Evolutionary conservation across 1,140 invertebrate genomes (phyloP), one percentile per base, ranked within the genome.

Genomic region (Antheraea mylitta): DNA sequence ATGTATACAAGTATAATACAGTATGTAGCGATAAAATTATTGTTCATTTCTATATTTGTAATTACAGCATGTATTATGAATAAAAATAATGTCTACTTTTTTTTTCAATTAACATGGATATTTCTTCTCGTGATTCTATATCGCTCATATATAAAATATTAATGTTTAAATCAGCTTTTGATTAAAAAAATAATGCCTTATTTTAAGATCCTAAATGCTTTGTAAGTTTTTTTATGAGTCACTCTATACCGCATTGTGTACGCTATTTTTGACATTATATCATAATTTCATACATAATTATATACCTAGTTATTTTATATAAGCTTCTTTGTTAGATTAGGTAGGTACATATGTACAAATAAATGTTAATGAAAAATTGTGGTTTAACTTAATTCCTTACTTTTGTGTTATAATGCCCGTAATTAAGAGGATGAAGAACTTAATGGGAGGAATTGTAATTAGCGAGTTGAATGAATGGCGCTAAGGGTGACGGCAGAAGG

Each of bases 271-370:
- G 1, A 53, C 16, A 6, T 42, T 67, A 65, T 72, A 69, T 69
- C 59, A 45, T 66, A 18, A 42, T 69, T 68, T 10, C 60, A 60
- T 72, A 53, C 64, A 61, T 73, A 60, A 10, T 42, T 42, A 10
- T 42, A 71, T 74, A 68, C 73, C 68, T 74, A 79, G 75, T 82
- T 81, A 81, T 78, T 82, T 83, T 81, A 70, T 75, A 77, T 84
- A 85, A 74, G 86, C 79, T 83, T 85, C 81, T 81, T 79, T 79
- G 74, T 75, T 82, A 82, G 79, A 69, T 66, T 77, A 75, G 72
- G 53, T 79, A 77, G 75, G 72, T 83, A 87, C 75, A 2, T 79
- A 77, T 86, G 81, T 87, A 86, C 75, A 81, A 88, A 85, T 88
- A 88, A 88, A 86, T 83, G 80, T 84, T 83, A 81, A 81, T 80